Evolutionary conservation across 2,113 vertebrate species (phyloP).

Genomic region (Notarius lentiginosus): DNA sequence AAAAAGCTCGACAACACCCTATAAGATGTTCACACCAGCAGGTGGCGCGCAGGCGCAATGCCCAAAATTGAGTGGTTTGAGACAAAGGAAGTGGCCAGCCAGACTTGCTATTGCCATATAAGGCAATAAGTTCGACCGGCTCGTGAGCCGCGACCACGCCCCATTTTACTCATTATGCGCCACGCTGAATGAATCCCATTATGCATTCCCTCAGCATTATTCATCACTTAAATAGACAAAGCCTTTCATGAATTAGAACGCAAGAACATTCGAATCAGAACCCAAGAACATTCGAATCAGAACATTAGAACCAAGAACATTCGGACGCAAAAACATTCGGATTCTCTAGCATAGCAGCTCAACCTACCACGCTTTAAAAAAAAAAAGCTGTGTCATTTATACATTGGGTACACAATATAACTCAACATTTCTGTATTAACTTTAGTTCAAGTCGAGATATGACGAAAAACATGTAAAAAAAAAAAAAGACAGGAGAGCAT

Average conservation of each 20-base stretch:
- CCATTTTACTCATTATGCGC: slow-evolving; percentile 43
- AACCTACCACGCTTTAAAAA: too few species aligned
- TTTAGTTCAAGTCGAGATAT: background rate
- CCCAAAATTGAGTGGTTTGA: slow-evolving; percentile 57
- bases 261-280: too few species aligned
- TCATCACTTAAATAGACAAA: background rate
- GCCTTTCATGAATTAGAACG: background rate
- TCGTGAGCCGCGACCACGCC: slow-evolving; percentile 55
- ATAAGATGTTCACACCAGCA: slow-evolving; percentile 41
- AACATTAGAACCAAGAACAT: too few species aligned
- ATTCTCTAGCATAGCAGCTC: too few species aligned
- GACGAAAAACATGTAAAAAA: too few species aligned
- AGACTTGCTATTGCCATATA: slow-evolving; percentile 85
- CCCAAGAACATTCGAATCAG: too few species aligned
- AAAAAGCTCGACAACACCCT: background rate
- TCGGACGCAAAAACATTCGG: too few species aligned
- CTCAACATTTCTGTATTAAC: too few species aligned
- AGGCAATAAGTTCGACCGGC: slow-evolving; percentile 78
- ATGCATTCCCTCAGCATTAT: background rate
- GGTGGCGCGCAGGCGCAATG: slow-evolving; percentile 72
- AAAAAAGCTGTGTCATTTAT: too few species aligned
- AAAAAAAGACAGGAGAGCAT: slow-evolving; percentile 26
- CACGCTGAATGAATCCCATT: slow-evolving; percentile 16
- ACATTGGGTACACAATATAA: too few species aligned
- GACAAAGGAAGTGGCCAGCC: slow-evolving; percentile 82